Base-by-base conservation (phyloP, 2,888 invertebrate genomes). In the Monochamus alternatus region DNA sequence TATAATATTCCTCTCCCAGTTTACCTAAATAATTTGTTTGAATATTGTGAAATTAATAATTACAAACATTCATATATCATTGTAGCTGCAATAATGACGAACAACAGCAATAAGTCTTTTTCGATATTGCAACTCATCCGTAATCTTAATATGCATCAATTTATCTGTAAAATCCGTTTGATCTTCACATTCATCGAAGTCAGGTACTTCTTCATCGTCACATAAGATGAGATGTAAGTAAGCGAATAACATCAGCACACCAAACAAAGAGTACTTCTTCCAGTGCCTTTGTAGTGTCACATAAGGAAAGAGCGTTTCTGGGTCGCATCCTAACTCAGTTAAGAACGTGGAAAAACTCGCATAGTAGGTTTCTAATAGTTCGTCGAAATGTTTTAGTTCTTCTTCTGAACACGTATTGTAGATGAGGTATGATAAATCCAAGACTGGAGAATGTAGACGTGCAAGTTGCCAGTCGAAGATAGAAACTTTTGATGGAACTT, bases 251-350 rank as follows among this genome's bases (percentile, higher is more conserved):
- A 66, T 47, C 4, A 75, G 31, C 7, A 72, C 43, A 4, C 65
- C 70, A 38, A 67, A 75, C 2, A 75, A 30, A 51, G 69, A 69
- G 43, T 69, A 69, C 38, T 69, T 59, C 47, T 47, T 59, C 69
- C 69, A 69, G n/a, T 69, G 69, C 10, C 30, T 60, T 9, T 55
- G 43, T 12, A 69, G 44, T 5, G 38, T 47, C 2, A 47, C 32
- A 69, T 32, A 69, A 30, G 59, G 44, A 31, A 69, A 69, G 10
- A 69, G 5, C 14, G 44, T 7, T 10, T 69, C 69, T 10, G 69
- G 69, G 10, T 60, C 31, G 38, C 69, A 30, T 5, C 69, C 69
- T 10, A 69, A 60, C 22, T 69, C 30, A 1, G 10, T 38, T 3
- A 69, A 8, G 10, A 47, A 60, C 3, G 43, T 52, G 2, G 69